Conservation (phyloP, 1,140 invertebrate species). For the Magallana ariakensis region DNA sequence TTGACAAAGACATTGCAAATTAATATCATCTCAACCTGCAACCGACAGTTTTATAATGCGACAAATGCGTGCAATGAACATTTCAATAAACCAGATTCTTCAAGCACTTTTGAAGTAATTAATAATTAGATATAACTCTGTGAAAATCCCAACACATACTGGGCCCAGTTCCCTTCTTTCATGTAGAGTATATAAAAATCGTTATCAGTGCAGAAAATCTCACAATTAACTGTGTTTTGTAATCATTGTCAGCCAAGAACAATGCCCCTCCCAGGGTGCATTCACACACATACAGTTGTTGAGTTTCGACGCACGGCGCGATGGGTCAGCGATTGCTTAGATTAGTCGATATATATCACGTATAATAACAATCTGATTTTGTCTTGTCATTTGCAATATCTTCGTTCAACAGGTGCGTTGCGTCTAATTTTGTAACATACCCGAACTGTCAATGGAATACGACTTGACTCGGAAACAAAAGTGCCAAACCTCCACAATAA, state of each 20-base stretch:
- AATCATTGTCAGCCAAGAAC: background rate
- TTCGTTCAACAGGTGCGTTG: slow-evolving; percentile 9
- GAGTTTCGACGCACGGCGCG: background rate
- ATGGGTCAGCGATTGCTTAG: background rate
- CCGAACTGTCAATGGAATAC: background rate
- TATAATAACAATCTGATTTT: slow-evolving; percentile 15
- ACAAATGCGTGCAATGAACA: background rate
- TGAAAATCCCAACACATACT: background rate
- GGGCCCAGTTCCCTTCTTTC: background rate
- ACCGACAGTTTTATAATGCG: background rate
- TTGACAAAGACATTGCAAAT: background rate
- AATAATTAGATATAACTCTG: background rate
- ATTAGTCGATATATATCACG: background rate
- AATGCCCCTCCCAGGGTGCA: slow-evolving; percentile 4
- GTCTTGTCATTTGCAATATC: slow-evolving; percentile 18
- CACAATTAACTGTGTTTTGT: slow-evolving; percentile 25
- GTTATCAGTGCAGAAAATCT: slow-evolving; percentile 17
- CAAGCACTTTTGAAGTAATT: background rate
- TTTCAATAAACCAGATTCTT: background rate
- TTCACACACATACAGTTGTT: slow-evolving; percentile 18
- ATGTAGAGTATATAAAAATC: slow-evolving; percentile 25
- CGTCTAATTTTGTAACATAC: background rate
- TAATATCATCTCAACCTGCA: background rate
- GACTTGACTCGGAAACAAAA: no score
- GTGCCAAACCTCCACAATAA: no score